Evolutionary conservation across 2,888 invertebrate species (phyloP).

Genomic region (Drosophila ezoana): DNA sequence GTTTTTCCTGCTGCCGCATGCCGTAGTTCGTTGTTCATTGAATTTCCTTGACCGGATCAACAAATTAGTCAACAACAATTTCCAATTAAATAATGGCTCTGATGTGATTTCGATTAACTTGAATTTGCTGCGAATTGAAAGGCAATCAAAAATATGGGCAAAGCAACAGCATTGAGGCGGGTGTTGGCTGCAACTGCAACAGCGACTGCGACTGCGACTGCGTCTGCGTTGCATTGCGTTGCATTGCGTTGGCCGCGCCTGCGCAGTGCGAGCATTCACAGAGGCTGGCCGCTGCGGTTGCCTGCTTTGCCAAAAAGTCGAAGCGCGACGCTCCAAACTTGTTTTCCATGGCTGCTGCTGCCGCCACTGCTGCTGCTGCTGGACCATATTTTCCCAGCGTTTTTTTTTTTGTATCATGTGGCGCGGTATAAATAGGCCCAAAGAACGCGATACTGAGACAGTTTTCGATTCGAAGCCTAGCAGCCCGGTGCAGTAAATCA

Average conservation of each 20-base stretch:
- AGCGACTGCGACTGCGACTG: background rate
- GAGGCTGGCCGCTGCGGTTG: conserved; percentile 27
- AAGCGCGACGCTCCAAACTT: conserved; percentile 48
- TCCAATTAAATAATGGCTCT: conserved; percentile 68
- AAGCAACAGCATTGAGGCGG: conserved; percentile 46
- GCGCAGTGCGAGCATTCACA: conserved; percentile 54
- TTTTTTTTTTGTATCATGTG: conserved; percentile 40
- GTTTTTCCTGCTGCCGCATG: conserved; percentile 45
- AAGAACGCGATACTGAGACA: conserved; percentile 74
- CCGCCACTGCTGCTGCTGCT: conserved; percentile 20
- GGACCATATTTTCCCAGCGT: conserved; percentile 57
- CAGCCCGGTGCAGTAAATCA: conserved; percentile 34
- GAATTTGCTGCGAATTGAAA: conserved; percentile 41
- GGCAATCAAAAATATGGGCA: conserved; percentile 54
- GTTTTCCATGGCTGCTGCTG: conserved; percentile 52
- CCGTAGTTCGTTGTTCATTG: conserved; percentile 13
- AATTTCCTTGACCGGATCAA: conserved; percentile 36
- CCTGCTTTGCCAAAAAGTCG: conserved; percentile 67
- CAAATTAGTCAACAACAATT: conserved; percentile 43
- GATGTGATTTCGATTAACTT: conserved; percentile 57
- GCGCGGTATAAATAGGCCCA: conserved; percentile 74
- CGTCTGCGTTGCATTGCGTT: conserved; percentile 5
- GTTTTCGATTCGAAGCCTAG: conserved; percentile 65
- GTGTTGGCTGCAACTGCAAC: conserved; percentile 29
- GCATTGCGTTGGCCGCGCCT: conserved; percentile 60